Conservation (phyloP, 2,888 invertebrate genomes). For the Epirrhoe alternata region DNA sequence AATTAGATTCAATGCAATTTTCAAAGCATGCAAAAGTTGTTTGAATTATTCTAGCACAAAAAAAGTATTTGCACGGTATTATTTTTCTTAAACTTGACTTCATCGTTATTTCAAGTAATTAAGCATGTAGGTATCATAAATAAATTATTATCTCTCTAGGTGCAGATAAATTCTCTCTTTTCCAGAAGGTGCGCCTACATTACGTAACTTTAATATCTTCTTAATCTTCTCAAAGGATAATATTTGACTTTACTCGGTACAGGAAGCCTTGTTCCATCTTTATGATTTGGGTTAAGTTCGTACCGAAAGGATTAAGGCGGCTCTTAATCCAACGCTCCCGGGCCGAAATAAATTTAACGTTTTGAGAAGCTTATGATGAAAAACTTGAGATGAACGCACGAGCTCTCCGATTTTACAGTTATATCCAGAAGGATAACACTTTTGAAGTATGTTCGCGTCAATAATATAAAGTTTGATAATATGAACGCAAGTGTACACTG, state of each 20-base stretch:
- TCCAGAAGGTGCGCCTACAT: slow-evolving; percentile 45
- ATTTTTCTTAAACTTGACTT: neutral
- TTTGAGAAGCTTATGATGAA: slow-evolving; percentile 80
- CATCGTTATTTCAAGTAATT: slow-evolving; percentile 6
- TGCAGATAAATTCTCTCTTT: slow-evolving; percentile 33
- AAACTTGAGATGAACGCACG: slow-evolving; percentile 75
- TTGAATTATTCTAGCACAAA: neutral
- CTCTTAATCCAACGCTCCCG: slow-evolving; percentile 81
- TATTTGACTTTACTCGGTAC: slow-evolving; percentile 81
- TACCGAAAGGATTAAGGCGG: slow-evolving; percentile 82
- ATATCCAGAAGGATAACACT: slow-evolving; percentile 48
- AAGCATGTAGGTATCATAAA: slow-evolving; percentile 2
- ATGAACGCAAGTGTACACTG: slow-evolving; percentile 62
- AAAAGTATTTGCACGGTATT: neutral
- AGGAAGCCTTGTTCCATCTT: slow-evolving; percentile 82
- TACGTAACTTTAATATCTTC: slow-evolving; percentile 75
- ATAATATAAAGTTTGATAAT: slow-evolving; percentile 34
- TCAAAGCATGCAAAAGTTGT: neutral
- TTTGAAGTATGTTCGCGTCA: slow-evolving; percentile 23
- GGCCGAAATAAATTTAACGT: slow-evolving; percentile 83
- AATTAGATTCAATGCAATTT: neutral
- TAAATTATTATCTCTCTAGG: slow-evolving; percentile 17
- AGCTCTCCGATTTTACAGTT: slow-evolving; percentile 62
- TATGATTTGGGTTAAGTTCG: slow-evolving; percentile 83
- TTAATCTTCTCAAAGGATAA: slow-evolving; percentile 79